These are phyloP conservation scores for Melikaiella ostensackeni DNA, from an alignment of 2,888 invertebrate species.

Conservation along the genomic window DNA sequence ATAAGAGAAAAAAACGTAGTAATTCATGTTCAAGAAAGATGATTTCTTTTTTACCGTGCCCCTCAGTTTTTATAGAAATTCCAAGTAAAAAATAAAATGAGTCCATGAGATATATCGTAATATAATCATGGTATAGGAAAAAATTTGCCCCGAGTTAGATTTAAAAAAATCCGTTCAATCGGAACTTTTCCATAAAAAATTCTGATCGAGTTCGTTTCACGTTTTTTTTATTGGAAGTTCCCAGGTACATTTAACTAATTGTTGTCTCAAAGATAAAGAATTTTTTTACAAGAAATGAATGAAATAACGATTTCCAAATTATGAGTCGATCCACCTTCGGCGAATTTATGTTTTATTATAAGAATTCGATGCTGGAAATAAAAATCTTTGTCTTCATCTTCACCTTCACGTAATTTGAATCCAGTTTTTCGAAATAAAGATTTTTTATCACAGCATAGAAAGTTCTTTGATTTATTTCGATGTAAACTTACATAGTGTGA, in stretches of 20 bases:
- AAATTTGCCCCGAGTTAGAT: slow-evolving; percentile 70
- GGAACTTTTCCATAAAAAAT: too few relatives aligned
- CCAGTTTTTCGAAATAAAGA: background rate
- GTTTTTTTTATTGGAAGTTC: slow-evolving; percentile 72
- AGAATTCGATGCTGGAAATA: too few relatives aligned
- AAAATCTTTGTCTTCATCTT: too few relatives aligned
- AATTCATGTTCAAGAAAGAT: background rate
- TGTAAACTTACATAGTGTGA: slow-evolving; percentile 19
- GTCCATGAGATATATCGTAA: background rate
- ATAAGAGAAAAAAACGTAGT: background rate
- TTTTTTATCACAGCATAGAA: background rate
- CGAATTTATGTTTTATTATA: slow-evolving; percentile 5
- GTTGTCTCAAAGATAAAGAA: slow-evolving; percentile 61
- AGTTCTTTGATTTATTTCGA: background rate
- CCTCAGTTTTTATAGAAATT: slow-evolving; percentile 2
- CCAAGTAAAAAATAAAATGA: background rate
- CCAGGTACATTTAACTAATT: slow-evolving; percentile 74
- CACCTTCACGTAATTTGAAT: background rate
- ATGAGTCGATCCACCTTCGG: background rate
- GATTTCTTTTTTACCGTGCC: slow-evolving; percentile 20
- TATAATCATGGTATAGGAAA: too few relatives aligned
- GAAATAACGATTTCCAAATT: background rate
- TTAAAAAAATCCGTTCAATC: too few relatives aligned
- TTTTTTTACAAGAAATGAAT: background rate
- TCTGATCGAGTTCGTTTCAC: too few relatives aligned